These are phyloP conservation scores for Darevskia nairensis DNA, from an alignment of 2,797 vertebrate species.

Conservation along the genomic window DNA sequence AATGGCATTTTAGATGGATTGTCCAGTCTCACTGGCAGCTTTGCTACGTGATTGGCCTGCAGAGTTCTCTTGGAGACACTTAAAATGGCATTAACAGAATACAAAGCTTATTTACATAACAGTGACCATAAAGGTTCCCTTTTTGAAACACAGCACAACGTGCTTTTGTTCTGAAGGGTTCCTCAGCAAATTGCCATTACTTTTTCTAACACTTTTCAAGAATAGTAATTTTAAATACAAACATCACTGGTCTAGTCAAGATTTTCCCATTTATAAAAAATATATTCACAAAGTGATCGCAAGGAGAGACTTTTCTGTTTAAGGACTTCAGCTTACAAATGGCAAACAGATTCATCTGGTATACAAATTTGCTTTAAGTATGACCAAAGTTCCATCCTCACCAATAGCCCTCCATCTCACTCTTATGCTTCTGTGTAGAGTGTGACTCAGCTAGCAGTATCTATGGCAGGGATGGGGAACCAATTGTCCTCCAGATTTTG, in stretches of 20 bases:
- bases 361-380: too few relatives aligned
- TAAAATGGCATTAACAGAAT: constrained; percentile 25
- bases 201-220: background rate
- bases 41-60: constrained; percentile 25
- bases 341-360: background rate
- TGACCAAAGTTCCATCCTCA: too few relatives aligned
- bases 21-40: constrained; percentile 21
- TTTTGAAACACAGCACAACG: background rate
- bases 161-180: background rate
- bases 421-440: background rate
- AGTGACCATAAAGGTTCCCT: background rate
- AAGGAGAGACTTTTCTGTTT: background rate
- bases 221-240: background rate
- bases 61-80: constrained; percentile 22
- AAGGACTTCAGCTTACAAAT: background rate
- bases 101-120: background rate
- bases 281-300: background rate
- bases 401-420: background rate
- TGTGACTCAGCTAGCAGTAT: background rate
- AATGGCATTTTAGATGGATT: constrained; percentile 52
- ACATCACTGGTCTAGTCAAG: background rate
- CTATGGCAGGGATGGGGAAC: background rate
- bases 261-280: constrained; percentile 10
- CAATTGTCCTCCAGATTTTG: background rate
- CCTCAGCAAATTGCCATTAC: background rate